Base-by-base conservation (phyloP, 2,113 vertebrate species). In the Polypterus bichir region DNA sequence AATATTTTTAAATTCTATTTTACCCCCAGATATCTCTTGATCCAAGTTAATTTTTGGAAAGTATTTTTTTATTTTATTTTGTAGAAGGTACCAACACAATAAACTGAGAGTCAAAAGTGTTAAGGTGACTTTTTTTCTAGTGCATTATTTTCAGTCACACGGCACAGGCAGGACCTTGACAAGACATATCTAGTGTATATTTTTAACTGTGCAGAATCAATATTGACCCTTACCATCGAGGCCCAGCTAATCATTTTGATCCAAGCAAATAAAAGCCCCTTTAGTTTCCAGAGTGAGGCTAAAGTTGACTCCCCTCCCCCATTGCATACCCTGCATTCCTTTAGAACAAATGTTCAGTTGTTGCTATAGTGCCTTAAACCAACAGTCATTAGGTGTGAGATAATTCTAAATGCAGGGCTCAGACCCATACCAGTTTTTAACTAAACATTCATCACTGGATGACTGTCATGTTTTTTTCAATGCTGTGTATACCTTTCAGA, bases 301-400 rank as follows among this genome's bases (percentile, higher is more conserved):
- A 79, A 80, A 65, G 73, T 71, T 76, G 71, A 70, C 71, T 71
- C 79, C 85, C 86, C 78, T 84, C 88, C 82, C 83, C 79, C 79
- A 63, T 73, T 79, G 72, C 89, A 91, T 91, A 79, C 84, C 83
- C 81, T 4, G 54, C 86, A 92, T 92, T 91, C 90, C 83, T 90
- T 77, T 71, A 66, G 84, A 90, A 91, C 88, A 92, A 91, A 89
- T 84, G 84, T 84, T 89, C 86, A 79, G 82, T 92, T 92, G 89
- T 92, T 84, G 88, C 84, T 85, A 79, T 87, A 88, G 83, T 76
- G 81, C 78, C 83, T 77, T 81, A 83, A 83, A 81, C 77, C 79
- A 79, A 79, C 78, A 76, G 77, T 79, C 76, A 68, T 70, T 76
- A 81, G 80, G 73, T 78, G 73, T 57, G 63, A 76, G 68, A 61